Evolutionary conservation across 2,113 vertebrate species (phyloP).

Genomic region (Poeciliopsis retropinna): DNA sequence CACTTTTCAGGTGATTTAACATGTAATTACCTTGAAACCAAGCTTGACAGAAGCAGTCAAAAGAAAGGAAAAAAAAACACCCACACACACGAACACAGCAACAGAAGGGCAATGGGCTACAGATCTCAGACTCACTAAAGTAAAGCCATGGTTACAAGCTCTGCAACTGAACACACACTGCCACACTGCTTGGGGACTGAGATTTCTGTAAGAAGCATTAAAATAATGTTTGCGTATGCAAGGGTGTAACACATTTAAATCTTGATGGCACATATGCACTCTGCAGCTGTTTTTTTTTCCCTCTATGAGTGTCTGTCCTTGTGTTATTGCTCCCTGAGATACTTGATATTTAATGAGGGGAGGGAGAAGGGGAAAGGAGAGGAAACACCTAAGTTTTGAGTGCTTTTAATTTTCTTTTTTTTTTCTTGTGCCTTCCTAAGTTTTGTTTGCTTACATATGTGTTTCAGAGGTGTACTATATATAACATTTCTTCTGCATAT

Average conservation of each 20-base stretch:
- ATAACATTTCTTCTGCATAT: neutral
- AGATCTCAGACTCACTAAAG: conserved; percentile 19
- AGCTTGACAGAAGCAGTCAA: conserved; percentile 30
- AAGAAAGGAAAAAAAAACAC: no score
- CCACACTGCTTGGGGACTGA: conserved; percentile 11
- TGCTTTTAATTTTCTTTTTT: conserved; percentile 28
- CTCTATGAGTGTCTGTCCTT: conserved; percentile 15
- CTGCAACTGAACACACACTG: neutral
- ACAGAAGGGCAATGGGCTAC: conserved; percentile 6
- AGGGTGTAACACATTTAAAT: conserved; percentile 26
- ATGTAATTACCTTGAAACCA: conserved; percentile 50
- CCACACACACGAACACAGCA: neutral
- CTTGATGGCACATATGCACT: conserved; percentile 29
- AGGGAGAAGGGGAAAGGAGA: conserved; percentile 42
- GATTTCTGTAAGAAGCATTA: conserved; percentile 10
- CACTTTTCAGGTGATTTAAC: conserved; percentile 54
- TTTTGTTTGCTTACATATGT: conserved; percentile 19
- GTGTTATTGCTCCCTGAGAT: conserved; percentile 42
- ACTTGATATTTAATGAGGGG: conserved; percentile 66
- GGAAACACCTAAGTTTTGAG: conserved; percentile 47
- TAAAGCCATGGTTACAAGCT: neutral
- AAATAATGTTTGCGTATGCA: conserved; percentile 8
- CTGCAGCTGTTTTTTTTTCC: neutral
- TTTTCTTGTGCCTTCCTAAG: conserved; percentile 31
- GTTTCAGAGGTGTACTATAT: neutral